Percentiles rank a stretch among this genome's conserved stretches.
Evolutionary conservation across 2,113 vertebrate genomes (phyloP).

Genomic region (Chloebia gouldiae): DNA sequence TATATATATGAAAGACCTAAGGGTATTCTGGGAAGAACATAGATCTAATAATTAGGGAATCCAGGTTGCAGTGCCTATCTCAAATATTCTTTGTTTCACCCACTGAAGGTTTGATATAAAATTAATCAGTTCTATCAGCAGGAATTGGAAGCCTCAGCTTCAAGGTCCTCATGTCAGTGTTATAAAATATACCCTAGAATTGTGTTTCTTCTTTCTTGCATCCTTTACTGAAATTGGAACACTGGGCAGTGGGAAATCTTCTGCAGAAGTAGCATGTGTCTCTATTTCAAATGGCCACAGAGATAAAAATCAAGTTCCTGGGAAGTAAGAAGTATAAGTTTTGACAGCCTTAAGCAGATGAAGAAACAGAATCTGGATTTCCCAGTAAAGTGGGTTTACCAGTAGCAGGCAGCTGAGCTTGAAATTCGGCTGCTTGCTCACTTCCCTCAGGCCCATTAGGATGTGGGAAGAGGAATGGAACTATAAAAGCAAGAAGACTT

Average conservation of each 20-base stretch:
- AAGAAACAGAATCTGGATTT: neutral
- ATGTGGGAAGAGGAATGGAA: neutral
- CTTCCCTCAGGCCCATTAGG: neutral
- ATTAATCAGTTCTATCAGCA: neutral
- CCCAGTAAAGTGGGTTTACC: neutral
- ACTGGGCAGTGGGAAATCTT: neutral
- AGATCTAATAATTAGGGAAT: neutral
- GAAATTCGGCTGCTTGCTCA: fast-evolving
- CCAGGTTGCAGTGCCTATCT: neutral
- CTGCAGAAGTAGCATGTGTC: neutral
- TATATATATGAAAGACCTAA: too few relatives aligned
- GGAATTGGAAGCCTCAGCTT: neutral
- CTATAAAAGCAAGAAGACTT: neutral
- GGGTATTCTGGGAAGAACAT: neutral
- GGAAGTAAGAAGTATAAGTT: neutral
- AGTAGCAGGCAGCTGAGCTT: neutral
- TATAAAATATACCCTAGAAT: neutral
- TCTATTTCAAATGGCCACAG: neutral
- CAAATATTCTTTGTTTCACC: neutral
- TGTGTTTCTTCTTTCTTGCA: neutral
- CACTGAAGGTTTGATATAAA: neutral
- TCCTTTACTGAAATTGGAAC: neutral
- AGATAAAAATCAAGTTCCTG: neutral
- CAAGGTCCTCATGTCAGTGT: neutral
- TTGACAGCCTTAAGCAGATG: neutral